phyloP scores from a whole-genome alignment of 2,888 invertebrate species.

The Abrostola tripartita region DNA sequence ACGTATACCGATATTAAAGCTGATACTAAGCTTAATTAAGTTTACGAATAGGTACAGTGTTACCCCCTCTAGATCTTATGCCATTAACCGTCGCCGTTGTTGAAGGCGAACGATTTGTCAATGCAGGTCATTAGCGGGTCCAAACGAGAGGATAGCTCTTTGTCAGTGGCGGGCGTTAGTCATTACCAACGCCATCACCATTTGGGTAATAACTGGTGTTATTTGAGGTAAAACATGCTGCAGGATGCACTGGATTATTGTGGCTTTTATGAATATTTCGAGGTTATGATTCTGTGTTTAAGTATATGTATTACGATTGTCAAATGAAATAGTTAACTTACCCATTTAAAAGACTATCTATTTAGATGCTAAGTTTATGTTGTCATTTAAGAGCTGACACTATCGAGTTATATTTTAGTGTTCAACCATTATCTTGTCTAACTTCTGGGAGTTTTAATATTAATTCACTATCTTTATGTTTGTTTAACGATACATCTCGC shows the following conservation, averaged over 20 bases:
- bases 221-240: constrained; percentile 35
- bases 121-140: constrained; percentile 71
- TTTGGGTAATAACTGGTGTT: constrained; percentile 55
- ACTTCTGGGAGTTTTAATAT: too few relatives aligned
- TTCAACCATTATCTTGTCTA: too few relatives aligned
- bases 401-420: too few relatives aligned
- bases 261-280: not conserved
- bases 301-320: not conserved
- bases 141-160: constrained; percentile 61
- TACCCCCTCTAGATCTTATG: constrained; percentile 42
- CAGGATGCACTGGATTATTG: not conserved
- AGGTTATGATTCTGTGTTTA: not conserved
- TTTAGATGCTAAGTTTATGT: too few relatives aligned
- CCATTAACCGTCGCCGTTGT: constrained; percentile 59
- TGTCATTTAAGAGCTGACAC: too few relatives aligned
- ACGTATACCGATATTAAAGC: too few relatives aligned
- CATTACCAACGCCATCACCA: constrained; percentile 55
- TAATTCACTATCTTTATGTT: too few relatives aligned
- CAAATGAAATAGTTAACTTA: too few relatives aligned
- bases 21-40: too few relatives aligned
- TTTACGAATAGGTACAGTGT: too few relatives aligned
- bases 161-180: constrained; percentile 60
- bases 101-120: constrained; percentile 81
- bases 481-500: too few relatives aligned
- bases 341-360: too few relatives aligned